Evolutionary conservation across 2,113 vertebrate species (phyloP), one percentile per base, ranked within the genome.

Genomic region (Tyrannus savana): DNA sequence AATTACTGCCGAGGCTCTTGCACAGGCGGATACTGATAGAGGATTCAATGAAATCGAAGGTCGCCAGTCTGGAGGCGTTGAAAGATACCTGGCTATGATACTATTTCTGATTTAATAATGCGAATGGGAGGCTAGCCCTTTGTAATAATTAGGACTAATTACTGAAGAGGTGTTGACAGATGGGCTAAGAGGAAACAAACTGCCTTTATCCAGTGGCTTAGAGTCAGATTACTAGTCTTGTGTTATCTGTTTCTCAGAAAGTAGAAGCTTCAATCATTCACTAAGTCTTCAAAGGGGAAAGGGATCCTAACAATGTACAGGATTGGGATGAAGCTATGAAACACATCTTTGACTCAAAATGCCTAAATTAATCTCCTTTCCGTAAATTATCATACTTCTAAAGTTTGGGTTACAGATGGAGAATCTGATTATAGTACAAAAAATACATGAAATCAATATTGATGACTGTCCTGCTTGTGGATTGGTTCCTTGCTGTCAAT

Each of bases 61-160:
- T 99, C 98, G 98, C 98, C 98, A 98, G 98, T 96, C 97, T 94
- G 98, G 97, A 98, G 96, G 98, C 79, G 99, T 98, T 99, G 99
- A 99, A 98, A 99, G 99, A 99, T 98, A 96, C 97, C 98, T 98
- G 97, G 99, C 99, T 98, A 98, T 98, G 98, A 98, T 98, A 98
- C 98, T 98, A 98, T 98, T 99, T 99, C 99, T 99, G 99, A 99
- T 99, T 99, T 99, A 99, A 99, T 99, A 99, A 99, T 98, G 98
- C 98, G 98, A 99, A 99, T 98, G 99, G 99, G 99, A 99, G 99
- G 99, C 99, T 98, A 99, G 99, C 98, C 99, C 98, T 99, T 98
- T 98, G 98, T 99, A 99, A 99, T 99, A 99, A 99, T 99, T 99
- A 99, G 99, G 98, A 99, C 99, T 99, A 99, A 99, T 99, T 99